A percentile compares a stretch with the other conserved stretches of the same genome.
phyloP scores from a whole-genome alignment of 92 coral and sea anemone genomes.

The Siderastrea siderea region DNA sequence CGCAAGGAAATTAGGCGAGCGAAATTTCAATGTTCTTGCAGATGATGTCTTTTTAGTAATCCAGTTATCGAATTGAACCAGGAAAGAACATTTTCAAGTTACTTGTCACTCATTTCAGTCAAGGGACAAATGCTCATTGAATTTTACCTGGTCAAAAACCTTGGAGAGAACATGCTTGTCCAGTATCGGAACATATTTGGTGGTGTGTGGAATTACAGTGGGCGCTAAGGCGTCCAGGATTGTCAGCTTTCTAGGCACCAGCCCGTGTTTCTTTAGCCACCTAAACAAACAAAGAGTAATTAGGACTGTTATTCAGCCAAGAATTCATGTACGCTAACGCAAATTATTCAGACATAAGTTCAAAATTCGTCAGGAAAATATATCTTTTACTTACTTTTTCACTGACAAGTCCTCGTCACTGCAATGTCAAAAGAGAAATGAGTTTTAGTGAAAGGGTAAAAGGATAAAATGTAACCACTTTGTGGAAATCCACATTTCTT shows the following conservation, averaged over 20 bases:
- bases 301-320: neutral
- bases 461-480: too few species aligned
- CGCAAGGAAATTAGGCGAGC: too few species aligned
- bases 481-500: too few species aligned
- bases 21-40: too few species aligned
- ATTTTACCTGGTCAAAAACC: constrained; percentile 89
- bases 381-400: constrained; percentile 61
- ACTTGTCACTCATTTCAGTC: too few species aligned
- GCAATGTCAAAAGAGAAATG: neutral
- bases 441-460: neutral
- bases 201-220: constrained; percentile 85
- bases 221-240: constrained; percentile 94
- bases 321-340: too few species aligned
- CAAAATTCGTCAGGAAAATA: neutral
- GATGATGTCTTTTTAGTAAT: too few species aligned
- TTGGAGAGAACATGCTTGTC: constrained; percentile 91
- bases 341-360: neutral
- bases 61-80: too few species aligned
- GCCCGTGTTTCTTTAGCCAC: constrained; percentile 89
- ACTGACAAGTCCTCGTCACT: constrained; percentile 78
- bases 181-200: constrained; percentile 90
- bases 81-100: too few species aligned
- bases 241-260: constrained; percentile 83
- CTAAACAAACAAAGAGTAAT: constrained; percentile 28
- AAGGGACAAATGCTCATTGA: too few species aligned